phyloP scores from a whole-genome alignment of 2,888 invertebrate species.

The Tinea semifulvella region DNA sequence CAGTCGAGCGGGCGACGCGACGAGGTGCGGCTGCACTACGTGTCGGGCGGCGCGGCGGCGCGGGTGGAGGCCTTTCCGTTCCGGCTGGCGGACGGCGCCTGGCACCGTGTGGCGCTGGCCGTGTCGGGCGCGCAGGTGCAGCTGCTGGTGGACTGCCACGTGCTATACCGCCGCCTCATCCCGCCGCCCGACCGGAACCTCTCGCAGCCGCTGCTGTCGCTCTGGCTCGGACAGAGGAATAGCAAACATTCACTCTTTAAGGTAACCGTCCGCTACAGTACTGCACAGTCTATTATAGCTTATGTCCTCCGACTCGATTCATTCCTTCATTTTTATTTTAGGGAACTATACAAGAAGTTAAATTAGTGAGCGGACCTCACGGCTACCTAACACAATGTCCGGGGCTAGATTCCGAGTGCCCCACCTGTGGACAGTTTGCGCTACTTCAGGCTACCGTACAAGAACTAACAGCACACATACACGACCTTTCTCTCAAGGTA shows the following conservation, averaged over 20 bases:
- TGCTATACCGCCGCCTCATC: conserved; percentile 82
- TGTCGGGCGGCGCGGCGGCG: conserved; percentile 68
- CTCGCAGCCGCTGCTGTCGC: conserved; percentile 74
- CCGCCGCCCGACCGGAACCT: conserved; percentile 81
- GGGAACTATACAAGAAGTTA: conserved; percentile 90
- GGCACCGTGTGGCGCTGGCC: conserved; percentile 87
- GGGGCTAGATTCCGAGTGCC: conserved; percentile 85
- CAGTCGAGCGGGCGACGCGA: conserved; percentile 90
- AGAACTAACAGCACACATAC: conserved; percentile 81
- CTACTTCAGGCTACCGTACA: conserved; percentile 84
- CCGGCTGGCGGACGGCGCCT: conserved; percentile 85
- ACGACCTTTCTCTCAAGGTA: conserved; percentile 86
- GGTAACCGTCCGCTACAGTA: conserved; percentile 65
- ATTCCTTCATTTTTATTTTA: conserved; percentile 38
- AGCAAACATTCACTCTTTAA: conserved; percentile 86
- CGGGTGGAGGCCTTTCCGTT: conserved; percentile 89
- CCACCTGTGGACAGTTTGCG: conserved; percentile 90
- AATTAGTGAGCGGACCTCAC: conserved; percentile 84
- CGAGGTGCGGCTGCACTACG: conserved; percentile 86
- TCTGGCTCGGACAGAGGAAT: conserved; percentile 91
- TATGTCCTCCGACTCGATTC: too few relatives aligned
- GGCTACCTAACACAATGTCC: conserved; percentile 90
- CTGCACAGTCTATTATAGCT: too few relatives aligned
- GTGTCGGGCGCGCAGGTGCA: conserved; percentile 86
- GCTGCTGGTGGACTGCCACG: conserved; percentile 87